Evolutionary conservation across 2,113 vertebrate species (phyloP).

Genomic region (Lethenteron camtschaticum): DNA sequence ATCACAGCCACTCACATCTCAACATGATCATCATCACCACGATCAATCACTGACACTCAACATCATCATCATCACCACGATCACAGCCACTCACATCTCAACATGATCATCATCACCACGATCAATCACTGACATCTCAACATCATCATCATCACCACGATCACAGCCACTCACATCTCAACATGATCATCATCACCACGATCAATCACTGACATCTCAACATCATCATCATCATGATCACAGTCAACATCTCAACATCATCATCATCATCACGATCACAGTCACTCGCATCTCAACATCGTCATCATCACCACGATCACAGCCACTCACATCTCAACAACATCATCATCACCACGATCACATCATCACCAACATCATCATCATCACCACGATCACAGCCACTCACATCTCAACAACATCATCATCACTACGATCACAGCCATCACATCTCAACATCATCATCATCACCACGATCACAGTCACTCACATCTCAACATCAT

Average conservation of each 20-base stretch:
- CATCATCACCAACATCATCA: neutral
- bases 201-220: neutral
- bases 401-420: too few relatives aligned
- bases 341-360: neutral
- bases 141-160: neutral
- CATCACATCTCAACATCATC: neutral
- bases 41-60: too few relatives aligned
- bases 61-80: too few relatives aligned
- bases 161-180: neutral
- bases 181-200: slow-evolving; percentile 1
- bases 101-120: neutral
- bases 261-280: neutral
- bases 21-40: too few relatives aligned
- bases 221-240: too few relatives aligned
- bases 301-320: neutral
- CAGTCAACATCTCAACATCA: accelerated
- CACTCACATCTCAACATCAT: too few relatives aligned
- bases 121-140: too few relatives aligned
- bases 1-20: too few relatives aligned
- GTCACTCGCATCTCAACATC: neutral
- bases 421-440: neutral
- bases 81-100: too few relatives aligned
- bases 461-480: neutral
- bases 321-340: too few relatives aligned
- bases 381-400: slow-evolving; percentile 3